These are phyloP conservation scores for Aleiodes sp. DNA, from an alignment of 1,140 invertebrate genomes.

Conservation along the genomic window DNA sequence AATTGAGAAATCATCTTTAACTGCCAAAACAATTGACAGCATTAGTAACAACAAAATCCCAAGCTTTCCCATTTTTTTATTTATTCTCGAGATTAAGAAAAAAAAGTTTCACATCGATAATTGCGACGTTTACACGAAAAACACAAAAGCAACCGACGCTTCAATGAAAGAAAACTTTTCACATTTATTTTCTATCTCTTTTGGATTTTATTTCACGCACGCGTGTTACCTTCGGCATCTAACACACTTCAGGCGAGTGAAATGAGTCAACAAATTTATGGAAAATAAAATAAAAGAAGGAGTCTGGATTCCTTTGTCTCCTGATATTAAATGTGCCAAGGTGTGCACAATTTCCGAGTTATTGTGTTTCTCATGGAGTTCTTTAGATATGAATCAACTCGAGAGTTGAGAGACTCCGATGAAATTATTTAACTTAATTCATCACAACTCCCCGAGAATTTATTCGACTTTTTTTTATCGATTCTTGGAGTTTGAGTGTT, in stretches of 20 bases:
- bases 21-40: background rate
- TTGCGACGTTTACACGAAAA: background rate
- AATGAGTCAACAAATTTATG: background rate
- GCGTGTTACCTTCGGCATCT: background rate
- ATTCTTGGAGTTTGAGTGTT: too few species aligned
- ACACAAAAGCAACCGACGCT: too few species aligned
- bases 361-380: background rate
- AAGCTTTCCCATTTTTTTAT: constrained; percentile 17
- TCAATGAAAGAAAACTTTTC: too few species aligned
- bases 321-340: background rate
- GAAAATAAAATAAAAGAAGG: background rate
- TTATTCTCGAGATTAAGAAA: background rate
- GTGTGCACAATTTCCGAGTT: background rate
- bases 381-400: background rate
- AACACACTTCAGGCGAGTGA: background rate
- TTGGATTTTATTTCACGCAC: too few species aligned
- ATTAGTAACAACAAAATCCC: constrained; percentile 31
- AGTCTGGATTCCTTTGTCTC: background rate
- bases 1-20: constrained; percentile 30
- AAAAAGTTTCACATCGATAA: background rate
- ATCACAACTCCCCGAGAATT: background rate
- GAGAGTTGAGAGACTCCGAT: background rate
- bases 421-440: background rate
- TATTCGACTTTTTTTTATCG: background rate
- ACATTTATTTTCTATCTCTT: too few species aligned